Evolutionary conservation across 2,113 vertebrate genomes (phyloP).

Genomic region (Oncorhynchus masou): DNA sequence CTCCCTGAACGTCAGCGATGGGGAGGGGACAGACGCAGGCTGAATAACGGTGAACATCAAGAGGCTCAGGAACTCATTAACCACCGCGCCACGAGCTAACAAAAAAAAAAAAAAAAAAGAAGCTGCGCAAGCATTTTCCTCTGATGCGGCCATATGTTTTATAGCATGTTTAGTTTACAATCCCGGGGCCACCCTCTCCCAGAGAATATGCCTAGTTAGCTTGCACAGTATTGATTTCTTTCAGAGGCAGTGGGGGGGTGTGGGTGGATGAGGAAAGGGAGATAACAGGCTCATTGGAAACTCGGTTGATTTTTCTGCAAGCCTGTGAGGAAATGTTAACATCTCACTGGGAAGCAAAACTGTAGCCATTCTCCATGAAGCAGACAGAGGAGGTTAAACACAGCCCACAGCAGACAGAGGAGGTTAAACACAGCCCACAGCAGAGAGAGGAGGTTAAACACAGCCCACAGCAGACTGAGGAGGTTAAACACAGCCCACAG

Average conservation of each 20-base stretch:
- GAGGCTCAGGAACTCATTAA: slow-evolving; percentile 58
- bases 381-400: background rate
- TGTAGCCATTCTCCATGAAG: background rate
- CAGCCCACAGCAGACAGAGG: no score
- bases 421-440: no score
- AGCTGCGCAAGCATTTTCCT: slow-evolving; percentile 54
- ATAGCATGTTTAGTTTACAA: slow-evolving; percentile 54
- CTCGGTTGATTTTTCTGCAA: slow-evolving; percentile 42
- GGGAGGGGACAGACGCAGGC: slow-evolving; percentile 40
- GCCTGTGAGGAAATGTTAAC: slow-evolving; percentile 33
- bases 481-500: no score
- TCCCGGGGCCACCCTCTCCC: slow-evolving; percentile 31
- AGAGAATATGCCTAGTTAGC: slow-evolving; percentile 54
- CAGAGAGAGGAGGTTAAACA: no score
- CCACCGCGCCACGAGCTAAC: slow-evolving; percentile 17
- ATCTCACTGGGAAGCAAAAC: slow-evolving; percentile 37
- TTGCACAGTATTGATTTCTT: slow-evolving; percentile 50
- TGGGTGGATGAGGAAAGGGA: background rate
- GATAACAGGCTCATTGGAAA: slow-evolving; percentile 18
- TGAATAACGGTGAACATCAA: slow-evolving; percentile 61
- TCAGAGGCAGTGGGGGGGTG: slow-evolving; percentile 15
- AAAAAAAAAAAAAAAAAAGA: slow-evolving; percentile 44
- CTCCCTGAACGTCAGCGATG: slow-evolving; percentile 11
- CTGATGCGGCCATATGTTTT: slow-evolving; percentile 59
- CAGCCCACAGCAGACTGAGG: no score